These are phyloP conservation scores for Caenorhabditis sp. DNA, from an alignment of 2,888 invertebrate species.

Conservation along the genomic window DNA sequence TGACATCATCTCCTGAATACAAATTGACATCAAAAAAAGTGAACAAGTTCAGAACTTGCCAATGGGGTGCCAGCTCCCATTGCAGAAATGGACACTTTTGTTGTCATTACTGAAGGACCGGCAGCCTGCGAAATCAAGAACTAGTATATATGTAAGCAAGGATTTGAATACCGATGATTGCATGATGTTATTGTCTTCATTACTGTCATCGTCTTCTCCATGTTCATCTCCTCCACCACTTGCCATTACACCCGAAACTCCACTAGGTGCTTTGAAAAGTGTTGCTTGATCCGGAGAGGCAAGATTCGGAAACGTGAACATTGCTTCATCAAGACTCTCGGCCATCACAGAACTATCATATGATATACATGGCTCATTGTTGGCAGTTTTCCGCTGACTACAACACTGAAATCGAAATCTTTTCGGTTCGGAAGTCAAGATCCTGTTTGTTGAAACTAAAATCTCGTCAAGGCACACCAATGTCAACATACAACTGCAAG, in stretches of 20 bases:
- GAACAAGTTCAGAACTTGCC: slow-evolving; percentile 30
- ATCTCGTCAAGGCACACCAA: slow-evolving; percentile 35
- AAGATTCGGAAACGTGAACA: slow-evolving; percentile 70
- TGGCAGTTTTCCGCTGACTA: neutral
- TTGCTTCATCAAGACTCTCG: slow-evolving; percentile 67
- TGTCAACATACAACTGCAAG: slow-evolving; percentile 39
- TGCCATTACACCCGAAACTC: neutral
- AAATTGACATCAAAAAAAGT: slow-evolving; percentile 13
- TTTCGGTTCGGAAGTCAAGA: slow-evolving; percentile 7
- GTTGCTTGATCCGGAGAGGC: slow-evolving; percentile 51
- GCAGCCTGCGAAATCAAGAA: neutral
- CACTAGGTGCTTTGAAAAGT: slow-evolving; percentile 32
- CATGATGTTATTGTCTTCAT: neutral
- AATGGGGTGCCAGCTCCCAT: slow-evolving; percentile 44
- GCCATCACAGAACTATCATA: slow-evolving; percentile 69
- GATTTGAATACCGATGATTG: neutral
- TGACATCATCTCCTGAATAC: slow-evolving; percentile 40
- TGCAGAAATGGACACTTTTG: slow-evolving; percentile 48
- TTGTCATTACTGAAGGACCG: slow-evolving; percentile 40
- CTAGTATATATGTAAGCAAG: neutral
- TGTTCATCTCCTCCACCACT: neutral
- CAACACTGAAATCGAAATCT: slow-evolving; percentile 32
- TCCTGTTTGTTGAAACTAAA: slow-evolving; percentile 13
- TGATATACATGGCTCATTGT: slow-evolving; percentile 54
- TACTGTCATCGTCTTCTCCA: neutral